These are phyloP conservation scores for Pagrus major DNA, from an alignment of 2,113 vertebrate species.

Conservation along the genomic window DNA sequence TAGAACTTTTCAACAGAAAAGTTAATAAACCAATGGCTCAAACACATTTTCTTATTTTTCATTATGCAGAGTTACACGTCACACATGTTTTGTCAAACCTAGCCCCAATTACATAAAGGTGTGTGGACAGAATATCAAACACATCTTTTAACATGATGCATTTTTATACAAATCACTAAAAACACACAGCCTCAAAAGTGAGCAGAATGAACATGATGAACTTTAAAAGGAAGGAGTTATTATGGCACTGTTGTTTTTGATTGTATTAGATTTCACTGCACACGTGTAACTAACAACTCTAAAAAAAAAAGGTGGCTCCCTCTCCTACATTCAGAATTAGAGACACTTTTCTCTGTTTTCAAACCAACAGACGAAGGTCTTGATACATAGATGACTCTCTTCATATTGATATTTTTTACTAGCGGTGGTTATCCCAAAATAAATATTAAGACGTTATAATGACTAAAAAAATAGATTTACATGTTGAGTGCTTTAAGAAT, in stretches of 20 bases:
- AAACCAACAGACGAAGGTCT: background rate
- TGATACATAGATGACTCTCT: background rate
- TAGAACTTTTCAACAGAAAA: background rate
- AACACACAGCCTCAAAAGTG: background rate
- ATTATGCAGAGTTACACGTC: background rate
- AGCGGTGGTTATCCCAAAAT: conserved; percentile 8
- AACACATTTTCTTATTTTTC: background rate
- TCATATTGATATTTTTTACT: background rate
- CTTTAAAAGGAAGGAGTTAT: background rate
- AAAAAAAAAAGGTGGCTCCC: background rate
- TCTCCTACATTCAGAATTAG: background rate
- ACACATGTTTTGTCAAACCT: background rate
- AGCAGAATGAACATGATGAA: background rate
- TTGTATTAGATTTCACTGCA: background rate
- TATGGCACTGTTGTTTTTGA: background rate
- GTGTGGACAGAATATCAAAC: background rate
- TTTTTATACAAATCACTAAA: background rate
- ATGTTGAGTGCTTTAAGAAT: background rate
- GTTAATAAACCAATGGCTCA: background rate
- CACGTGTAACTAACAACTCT: background rate
- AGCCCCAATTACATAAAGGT: background rate
- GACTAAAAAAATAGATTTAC: conserved; percentile 7
- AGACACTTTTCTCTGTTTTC: background rate
- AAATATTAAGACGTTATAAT: conserved; percentile 11
- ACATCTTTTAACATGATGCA: no score